Conservation (phyloP, 2,888 invertebrate genomes). For the Osmoderma eremita region DNA sequence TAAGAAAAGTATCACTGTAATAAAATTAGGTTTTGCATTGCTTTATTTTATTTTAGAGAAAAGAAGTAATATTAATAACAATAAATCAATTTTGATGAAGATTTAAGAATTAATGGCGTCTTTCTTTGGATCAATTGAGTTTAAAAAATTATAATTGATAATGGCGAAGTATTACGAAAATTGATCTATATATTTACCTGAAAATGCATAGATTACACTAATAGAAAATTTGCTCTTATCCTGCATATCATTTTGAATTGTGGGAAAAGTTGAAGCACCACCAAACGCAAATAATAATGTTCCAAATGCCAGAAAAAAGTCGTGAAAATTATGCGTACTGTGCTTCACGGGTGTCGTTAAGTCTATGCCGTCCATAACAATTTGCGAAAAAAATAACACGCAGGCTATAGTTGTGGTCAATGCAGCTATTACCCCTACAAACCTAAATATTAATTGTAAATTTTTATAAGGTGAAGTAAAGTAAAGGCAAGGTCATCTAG, state of each 20-base stretch:
- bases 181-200: constrained; percentile 63
- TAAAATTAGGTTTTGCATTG: constrained; percentile 25
- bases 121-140: too few species aligned
- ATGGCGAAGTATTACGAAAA: too few species aligned
- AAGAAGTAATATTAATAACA: constrained; percentile 14
- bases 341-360: constrained; percentile 64
- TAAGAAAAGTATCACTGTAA: constrained; percentile 67
- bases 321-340: constrained; percentile 68
- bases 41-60: too few species aligned
- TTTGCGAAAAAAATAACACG: constrained; percentile 71
- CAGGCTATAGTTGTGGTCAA: constrained; percentile 72
- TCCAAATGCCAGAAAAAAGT: constrained; percentile 77
- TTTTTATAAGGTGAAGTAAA: too few species aligned
- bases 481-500: too few species aligned
- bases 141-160: too few species aligned
- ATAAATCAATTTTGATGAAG: neutral
- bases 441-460: constrained; percentile 62
- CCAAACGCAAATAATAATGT: constrained; percentile 78
- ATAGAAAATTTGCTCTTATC: constrained; percentile 73
- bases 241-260: constrained; percentile 81
- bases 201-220: constrained; percentile 71
- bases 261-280: constrained; percentile 80
- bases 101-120: neutral
- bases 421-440: constrained; percentile 72
- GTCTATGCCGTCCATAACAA: constrained; percentile 66